A percentile compares a stretch with the other conserved stretches of the same genome.
These are phyloP conservation scores for Taurulus bubalis DNA, from an alignment of 2,113 vertebrate genomes.

Conservation along the genomic window DNA sequence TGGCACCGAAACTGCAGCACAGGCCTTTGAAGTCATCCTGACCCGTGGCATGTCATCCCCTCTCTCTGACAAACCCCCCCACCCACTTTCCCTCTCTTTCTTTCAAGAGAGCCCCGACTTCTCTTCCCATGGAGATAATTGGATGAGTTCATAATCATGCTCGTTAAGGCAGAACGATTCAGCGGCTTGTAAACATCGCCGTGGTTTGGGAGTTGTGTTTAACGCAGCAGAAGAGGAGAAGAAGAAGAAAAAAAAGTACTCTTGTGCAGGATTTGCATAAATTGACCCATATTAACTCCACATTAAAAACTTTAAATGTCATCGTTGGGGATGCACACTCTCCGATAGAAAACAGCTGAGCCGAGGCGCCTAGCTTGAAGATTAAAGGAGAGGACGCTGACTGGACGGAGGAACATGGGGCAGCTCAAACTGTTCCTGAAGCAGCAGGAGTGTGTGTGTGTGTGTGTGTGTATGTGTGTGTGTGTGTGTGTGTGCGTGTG, in stretches of 20 bases:
- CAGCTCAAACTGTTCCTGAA: slow-evolving; percentile 40
- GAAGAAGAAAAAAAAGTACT: not conserved
- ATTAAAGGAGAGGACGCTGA: slow-evolving; percentile 55
- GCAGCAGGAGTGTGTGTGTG: slow-evolving; percentile 43
- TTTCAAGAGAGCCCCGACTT: slow-evolving; percentile 15
- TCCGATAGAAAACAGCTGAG: slow-evolving; percentile 62
- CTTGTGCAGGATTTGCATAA: slow-evolving; percentile 46
- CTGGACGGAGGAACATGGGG: slow-evolving; percentile 40
- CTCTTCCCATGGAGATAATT: slow-evolving; percentile 29
- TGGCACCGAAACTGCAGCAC: slow-evolving; percentile 27
- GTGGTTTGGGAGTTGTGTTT: slow-evolving; percentile 27
- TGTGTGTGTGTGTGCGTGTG: no score
- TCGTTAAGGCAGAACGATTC: slow-evolving; percentile 30
- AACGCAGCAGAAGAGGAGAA: not conserved
- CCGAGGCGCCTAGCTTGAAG: slow-evolving; percentile 39
- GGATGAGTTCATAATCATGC: slow-evolving; percentile 47
- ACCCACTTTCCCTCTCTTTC: not conserved
- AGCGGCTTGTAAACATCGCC: slow-evolving; percentile 28
- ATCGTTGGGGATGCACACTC: slow-evolving; percentile 44
- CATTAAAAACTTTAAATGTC: slow-evolving; percentile 57
- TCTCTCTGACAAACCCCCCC: slow-evolving; percentile 13
- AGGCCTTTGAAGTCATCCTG: slow-evolving; percentile 66
- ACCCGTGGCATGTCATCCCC: slow-evolving; percentile 43
- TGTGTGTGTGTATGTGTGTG: slow-evolving; percentile 33
- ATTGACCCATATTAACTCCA: slow-evolving; percentile 28